Base-by-base conservation (phyloP, 2,797 vertebrate species). In the Sebastes ruberrimus region DNA sequence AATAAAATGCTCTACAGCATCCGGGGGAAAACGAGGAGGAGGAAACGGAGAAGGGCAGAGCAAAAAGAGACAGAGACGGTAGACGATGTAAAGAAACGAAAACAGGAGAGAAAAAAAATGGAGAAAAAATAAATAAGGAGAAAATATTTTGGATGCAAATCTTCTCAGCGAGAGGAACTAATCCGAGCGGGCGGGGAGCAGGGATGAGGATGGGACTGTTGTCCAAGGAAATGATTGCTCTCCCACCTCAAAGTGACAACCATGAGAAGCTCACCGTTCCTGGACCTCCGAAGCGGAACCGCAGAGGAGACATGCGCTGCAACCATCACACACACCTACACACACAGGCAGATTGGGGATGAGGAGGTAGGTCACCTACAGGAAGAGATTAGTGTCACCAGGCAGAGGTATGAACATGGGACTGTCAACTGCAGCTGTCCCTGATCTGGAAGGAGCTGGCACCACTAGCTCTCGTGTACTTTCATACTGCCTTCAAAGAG, bases 1-100 rank as follows among this genome's bases (percentile, higher is more conserved):
- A 97, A 96, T 96, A 96, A 96, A 97, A 97, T 95, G 95, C 78
- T 90, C 84, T 89, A 91, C 83, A 91, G 88, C 18, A 61, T 90
- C 86, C 90, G 61, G 90, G 94, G 93, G 95, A 86, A 78, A 86
- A 88, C 55, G 16, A 67, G 72, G 65, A 80, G 69, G 67, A 82
- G 64, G 78, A 86, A 83, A 80, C 28, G 69, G 72, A 77, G 80
- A 84, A 76, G 77, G 82, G 76, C 68, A 88, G 53, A 78, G 80
- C 42, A 55, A 30, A 28, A 18, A 60, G 82, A 87, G 76, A 86
- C 67, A 71, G 66, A 78, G 81, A 89, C 66, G 81, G 85, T 23
- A 83, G 64, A 88, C 18, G 27, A 83, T 75, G 78, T 80, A 70
- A 78, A 84, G 84, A 90, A 82, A 80, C 65, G 16, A 74, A 81